Conservation (phyloP, 2,113 vertebrate genomes). For the Oxyura jamaicensis region DNA sequence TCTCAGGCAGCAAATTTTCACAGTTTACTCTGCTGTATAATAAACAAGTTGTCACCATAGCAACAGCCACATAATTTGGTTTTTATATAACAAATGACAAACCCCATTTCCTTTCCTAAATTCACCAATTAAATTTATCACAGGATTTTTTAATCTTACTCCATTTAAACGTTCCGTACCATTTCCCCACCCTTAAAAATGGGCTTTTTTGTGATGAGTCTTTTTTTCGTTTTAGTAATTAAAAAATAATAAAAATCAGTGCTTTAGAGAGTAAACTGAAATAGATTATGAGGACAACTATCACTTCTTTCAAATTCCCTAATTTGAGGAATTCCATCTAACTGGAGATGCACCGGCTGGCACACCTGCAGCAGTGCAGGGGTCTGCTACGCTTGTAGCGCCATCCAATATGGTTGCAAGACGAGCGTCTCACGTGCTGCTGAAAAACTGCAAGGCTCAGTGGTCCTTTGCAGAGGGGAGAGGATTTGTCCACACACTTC, state of each 20-base stretch:
- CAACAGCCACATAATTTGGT: background rate
- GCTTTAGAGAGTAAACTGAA: background rate
- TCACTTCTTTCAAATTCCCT: background rate
- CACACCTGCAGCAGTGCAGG: background rate
- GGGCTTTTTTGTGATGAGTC: background rate
- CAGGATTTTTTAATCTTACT: background rate
- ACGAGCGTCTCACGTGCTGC: accelerated
- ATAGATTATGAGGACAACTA: background rate
- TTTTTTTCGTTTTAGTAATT: background rate
- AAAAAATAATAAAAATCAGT: background rate
- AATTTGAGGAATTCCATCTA: too few relatives aligned
- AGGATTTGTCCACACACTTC: background rate
- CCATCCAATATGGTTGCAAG: accelerated
- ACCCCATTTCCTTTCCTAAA: background rate
- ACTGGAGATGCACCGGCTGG: too few relatives aligned
- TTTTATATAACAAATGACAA: background rate
- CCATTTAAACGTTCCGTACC: background rate
- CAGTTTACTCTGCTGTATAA: background rate
- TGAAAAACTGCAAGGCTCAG: background rate
- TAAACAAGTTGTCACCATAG: conserved; percentile 16
- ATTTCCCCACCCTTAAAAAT: background rate
- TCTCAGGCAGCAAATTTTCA: background rate
- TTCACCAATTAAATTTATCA: background rate
- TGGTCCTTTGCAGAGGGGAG: background rate
- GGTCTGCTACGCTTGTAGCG: background rate